Evolutionary conservation across 2,888 invertebrate species (phyloP).

Genomic region (Axea sp.): DNA sequence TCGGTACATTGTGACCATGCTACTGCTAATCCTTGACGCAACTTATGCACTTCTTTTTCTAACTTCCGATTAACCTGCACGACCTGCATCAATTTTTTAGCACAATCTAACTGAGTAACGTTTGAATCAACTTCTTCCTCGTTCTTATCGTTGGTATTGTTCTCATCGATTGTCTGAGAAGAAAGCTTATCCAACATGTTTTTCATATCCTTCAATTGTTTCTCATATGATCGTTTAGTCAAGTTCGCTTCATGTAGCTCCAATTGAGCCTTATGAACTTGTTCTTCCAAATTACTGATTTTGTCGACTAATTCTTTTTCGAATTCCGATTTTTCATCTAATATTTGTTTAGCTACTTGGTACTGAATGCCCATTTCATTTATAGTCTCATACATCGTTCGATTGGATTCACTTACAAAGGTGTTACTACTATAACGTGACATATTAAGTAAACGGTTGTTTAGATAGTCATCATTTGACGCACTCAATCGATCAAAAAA

Average conservation of each 20-base stretch:
- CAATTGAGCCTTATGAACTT: constrained; percentile 68
- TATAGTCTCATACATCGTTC: constrained; percentile 74
- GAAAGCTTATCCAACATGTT: constrained; percentile 74
- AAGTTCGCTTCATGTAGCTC: constrained; percentile 71
- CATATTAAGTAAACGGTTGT: constrained; percentile 46
- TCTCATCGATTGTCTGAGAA: constrained; percentile 61
- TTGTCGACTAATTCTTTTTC: constrained; percentile 80
- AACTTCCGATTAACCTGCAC: constrained; percentile 65
- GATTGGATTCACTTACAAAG: constrained; percentile 70
- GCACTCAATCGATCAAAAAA: constrained; percentile 71
- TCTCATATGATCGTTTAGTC: constrained; percentile 74
- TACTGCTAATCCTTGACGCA: constrained; percentile 70
- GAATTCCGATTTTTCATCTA: constrained; percentile 76
- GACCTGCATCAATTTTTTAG: constrained; percentile 64
- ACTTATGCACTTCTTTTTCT: constrained; percentile 69
- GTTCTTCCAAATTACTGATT: constrained; percentile 81
- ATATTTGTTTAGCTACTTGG: constrained; percentile 70
- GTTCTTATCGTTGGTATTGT: constrained; percentile 14
- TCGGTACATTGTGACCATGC: constrained; percentile 77
- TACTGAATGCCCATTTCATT: constrained; percentile 73
- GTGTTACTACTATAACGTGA: constrained; percentile 72
- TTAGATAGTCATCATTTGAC: constrained; percentile 71
- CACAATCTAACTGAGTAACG: constrained; percentile 44
- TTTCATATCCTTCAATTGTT: constrained; percentile 76
- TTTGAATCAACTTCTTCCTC: constrained; percentile 41